These are phyloP conservation scores for Eclectus roratus DNA, from an alignment of 2,113 vertebrate species.

Conservation along the genomic window DNA sequence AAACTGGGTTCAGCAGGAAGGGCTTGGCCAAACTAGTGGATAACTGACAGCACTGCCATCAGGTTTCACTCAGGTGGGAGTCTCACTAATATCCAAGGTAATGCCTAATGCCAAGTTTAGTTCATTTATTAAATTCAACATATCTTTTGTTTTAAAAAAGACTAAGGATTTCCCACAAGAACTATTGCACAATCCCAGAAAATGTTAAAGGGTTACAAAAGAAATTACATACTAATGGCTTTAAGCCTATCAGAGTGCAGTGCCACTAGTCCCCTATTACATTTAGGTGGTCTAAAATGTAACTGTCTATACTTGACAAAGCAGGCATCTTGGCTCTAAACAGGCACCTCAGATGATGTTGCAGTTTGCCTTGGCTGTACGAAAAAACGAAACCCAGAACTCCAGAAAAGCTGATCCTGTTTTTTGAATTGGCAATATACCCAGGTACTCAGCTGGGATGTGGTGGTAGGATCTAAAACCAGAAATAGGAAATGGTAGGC, in stretches of 20 bases:
- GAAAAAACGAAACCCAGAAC: background rate
- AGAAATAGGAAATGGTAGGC: background rate
- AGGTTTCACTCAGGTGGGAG: background rate
- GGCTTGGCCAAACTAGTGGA: background rate
- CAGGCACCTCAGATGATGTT: background rate
- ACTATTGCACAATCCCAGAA: background rate
- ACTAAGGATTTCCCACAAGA: background rate
- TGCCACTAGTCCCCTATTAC: background rate
- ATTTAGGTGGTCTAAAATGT: background rate
- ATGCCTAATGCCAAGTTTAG: background rate
- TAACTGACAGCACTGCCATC: background rate
- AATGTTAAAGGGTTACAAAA: background rate
- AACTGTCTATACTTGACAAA: background rate
- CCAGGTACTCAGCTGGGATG: background rate
- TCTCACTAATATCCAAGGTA: background rate
- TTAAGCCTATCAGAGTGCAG: background rate
- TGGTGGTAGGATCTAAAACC: background rate
- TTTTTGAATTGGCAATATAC: background rate
- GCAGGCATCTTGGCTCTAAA: background rate
- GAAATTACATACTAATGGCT: background rate
- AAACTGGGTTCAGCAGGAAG: background rate
- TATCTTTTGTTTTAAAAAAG: background rate
- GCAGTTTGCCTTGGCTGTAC: background rate
- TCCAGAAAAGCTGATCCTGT: background rate
- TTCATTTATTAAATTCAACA: background rate